These are phyloP conservation scores for Agonopterix alstromeriana DNA, from an alignment of 2,888 invertebrate species.

Conservation along the genomic window DNA sequence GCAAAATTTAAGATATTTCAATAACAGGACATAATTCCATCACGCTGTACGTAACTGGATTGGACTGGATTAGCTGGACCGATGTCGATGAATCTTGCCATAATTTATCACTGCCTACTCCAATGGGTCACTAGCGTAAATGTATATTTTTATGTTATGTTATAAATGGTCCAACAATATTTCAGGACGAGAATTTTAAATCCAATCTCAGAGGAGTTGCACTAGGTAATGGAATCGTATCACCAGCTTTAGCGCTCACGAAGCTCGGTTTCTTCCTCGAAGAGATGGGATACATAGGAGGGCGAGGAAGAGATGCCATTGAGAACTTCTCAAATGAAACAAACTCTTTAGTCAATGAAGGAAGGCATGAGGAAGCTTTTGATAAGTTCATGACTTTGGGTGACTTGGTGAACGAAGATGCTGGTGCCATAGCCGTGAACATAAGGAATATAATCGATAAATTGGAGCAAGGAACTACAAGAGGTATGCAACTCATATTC, in stretches of 20 bases:
- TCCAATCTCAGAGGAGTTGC: slow-evolving; percentile 85
- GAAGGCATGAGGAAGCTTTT: slow-evolving; percentile 77
- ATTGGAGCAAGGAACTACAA: slow-evolving; percentile 20
- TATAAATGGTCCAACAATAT: not conserved
- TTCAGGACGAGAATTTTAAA: slow-evolving; percentile 36
- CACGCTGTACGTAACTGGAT: too few relatives aligned
- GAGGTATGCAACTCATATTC: not conserved
- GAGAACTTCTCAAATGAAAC: slow-evolving; percentile 71
- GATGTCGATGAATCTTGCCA: too few relatives aligned
- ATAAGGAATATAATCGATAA: slow-evolving; percentile 59
- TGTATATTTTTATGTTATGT: too few relatives aligned
- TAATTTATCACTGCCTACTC: not conserved
- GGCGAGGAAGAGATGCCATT: slow-evolving; percentile 75
- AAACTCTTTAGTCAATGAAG: slow-evolving; percentile 62
- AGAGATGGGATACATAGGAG: slow-evolving; percentile 80
- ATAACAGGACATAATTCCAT: too few relatives aligned
- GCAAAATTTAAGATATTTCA: too few relatives aligned
- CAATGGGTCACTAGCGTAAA: not conserved
- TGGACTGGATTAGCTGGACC: too few relatives aligned
- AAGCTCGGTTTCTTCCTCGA: slow-evolving; percentile 63
- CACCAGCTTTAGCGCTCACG: slow-evolving; percentile 72
- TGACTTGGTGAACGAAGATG: slow-evolving; percentile 69
- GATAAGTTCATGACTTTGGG: slow-evolving; percentile 79
- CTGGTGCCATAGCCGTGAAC: slow-evolving; percentile 84
- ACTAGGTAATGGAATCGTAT: slow-evolving; percentile 90